Conservation (phyloP, 2,113 vertebrate genomes). For the Pelusios castaneus region DNA sequence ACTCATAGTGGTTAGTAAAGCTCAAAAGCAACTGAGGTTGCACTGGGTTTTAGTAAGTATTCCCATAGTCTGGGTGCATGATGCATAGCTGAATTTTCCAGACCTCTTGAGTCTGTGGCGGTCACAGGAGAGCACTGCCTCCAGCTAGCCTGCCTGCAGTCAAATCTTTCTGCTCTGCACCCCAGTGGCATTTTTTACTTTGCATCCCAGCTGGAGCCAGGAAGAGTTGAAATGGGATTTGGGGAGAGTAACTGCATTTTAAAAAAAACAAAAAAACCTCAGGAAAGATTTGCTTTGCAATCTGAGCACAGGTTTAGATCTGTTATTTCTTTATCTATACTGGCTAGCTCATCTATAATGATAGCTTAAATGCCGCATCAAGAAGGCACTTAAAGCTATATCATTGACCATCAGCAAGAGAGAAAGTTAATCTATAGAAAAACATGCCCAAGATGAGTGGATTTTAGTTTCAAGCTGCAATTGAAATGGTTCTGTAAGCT, state of each 20-base stretch:
- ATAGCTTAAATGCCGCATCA: not conserved
- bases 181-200: not conserved
- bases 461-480: not conserved
- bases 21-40: not conserved
- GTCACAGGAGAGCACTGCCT: not conserved
- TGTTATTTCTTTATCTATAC: not conserved
- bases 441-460: not conserved
- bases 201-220: not conserved
- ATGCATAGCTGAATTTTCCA: not conserved
- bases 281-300: accelerated
- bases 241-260: not conserved
- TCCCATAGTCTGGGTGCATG: not conserved
- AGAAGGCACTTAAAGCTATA: not conserved
- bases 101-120: not conserved
- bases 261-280: too few species aligned
- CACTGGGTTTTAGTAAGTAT: not conserved
- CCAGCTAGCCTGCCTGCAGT: not conserved
- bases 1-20: not conserved
- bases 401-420: not conserved
- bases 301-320: accelerated
- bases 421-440: not conserved
- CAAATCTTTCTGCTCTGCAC: not conserved
- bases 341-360: not conserved
- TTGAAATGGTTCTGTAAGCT: not conserved
- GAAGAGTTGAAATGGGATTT: not conserved